Conservation (phyloP, 2,797 vertebrate species). For the Steatocranus sp. region DNA sequence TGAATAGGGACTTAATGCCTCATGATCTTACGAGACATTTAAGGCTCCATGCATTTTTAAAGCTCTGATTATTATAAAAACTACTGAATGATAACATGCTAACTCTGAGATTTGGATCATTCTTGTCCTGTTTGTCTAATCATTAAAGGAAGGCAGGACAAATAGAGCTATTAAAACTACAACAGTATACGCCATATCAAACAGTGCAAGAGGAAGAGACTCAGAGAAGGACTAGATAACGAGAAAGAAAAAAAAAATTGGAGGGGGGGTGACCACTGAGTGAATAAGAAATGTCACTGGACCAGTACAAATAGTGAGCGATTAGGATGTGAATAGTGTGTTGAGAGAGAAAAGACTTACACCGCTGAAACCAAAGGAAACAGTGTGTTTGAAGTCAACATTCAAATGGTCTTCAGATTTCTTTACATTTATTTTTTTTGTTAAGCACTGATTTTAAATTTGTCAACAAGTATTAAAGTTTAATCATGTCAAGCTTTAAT, state of each 20-base stretch:
- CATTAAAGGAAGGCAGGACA: not conserved
- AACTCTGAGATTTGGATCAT: not conserved
- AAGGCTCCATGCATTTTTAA: slow-evolving; percentile 1
- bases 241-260: not conserved
- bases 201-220: not conserved
- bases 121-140: not conserved
- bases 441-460: not conserved
- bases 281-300: not conserved
- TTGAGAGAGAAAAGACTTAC: not conserved
- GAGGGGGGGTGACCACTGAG: not conserved
- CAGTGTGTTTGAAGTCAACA: not conserved
- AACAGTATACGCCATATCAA: not conserved
- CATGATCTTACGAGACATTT: not conserved
- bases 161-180: not conserved
- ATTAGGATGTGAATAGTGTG: not conserved
- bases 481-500: not conserved
- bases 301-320: not conserved
- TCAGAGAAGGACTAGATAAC: not conserved
- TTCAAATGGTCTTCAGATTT: not conserved
- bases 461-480: not conserved
- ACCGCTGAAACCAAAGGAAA: not conserved
- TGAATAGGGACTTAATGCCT: slow-evolving; percentile 17
- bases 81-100: not conserved
- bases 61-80: slow-evolving; percentile 20
- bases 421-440: not conserved